These are phyloP conservation scores for Holocentrus rufus DNA, from an alignment of 2,797 vertebrate genomes.

Conservation along the genomic window DNA sequence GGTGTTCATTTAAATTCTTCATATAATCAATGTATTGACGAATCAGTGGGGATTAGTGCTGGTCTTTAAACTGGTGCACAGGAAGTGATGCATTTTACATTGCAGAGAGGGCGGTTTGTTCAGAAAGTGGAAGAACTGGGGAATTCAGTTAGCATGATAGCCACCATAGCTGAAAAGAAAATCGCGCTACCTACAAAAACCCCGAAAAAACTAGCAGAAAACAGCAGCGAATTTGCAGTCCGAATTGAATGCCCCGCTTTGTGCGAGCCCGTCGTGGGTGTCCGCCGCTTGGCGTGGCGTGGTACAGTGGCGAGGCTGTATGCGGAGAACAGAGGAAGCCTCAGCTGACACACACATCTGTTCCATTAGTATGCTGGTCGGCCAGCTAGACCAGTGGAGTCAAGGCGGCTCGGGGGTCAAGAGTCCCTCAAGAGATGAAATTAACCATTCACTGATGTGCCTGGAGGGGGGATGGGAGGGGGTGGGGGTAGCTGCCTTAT, in stretches of 20 bases:
- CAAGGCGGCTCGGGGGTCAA: constrained; percentile 54
- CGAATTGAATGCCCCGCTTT: too few species aligned
- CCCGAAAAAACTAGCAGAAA: too few species aligned
- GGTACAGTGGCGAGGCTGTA: background rate
- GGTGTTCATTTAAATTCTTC: constrained; percentile 17
- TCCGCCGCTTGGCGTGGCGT: background rate
- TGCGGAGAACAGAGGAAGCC: constrained; percentile 1
- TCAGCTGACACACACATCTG: constrained; percentile 16
- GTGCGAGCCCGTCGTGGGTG: background rate
- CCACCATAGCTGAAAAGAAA: too few species aligned
- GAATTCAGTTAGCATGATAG: too few species aligned
- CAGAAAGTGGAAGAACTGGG: too few species aligned
- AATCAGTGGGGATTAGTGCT: constrained; percentile 22
- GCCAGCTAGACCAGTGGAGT: constrained; percentile 36
- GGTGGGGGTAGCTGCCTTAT: constrained; percentile 57
- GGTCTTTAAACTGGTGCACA: too few species aligned
- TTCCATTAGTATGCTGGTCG: constrained; percentile 48
- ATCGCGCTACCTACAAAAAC: too few species aligned
- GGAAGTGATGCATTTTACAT: too few species aligned
- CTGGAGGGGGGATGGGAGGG: constrained; percentile 16
- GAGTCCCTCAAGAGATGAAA: constrained; percentile 64
- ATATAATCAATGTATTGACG: constrained; percentile 44
- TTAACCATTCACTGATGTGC: constrained; percentile 67
- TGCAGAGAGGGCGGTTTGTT: too few species aligned
- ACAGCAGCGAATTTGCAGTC: too few species aligned